Evolutionary conservation across 1,140 invertebrate genomes (phyloP).

Genomic region (Ridgeia piscesae): DNA sequence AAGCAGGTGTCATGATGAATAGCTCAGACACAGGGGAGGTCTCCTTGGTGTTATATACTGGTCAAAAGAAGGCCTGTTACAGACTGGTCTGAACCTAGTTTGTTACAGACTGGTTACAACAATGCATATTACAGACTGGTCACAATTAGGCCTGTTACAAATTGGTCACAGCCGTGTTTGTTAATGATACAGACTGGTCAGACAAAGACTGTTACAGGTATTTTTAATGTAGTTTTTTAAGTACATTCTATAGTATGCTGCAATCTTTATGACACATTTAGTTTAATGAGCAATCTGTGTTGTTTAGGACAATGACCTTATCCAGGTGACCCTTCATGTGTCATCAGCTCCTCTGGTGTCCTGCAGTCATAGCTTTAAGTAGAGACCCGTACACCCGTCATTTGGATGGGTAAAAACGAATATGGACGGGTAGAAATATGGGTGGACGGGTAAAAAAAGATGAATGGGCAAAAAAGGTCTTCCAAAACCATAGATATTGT

Average conservation of each 20-base stretch:
- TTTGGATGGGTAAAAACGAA: too few species aligned
- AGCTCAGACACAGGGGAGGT: background rate
- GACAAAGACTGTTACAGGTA: too few species aligned
- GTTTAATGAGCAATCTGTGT: background rate
- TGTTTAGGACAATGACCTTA: background rate
- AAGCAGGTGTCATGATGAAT: background rate
- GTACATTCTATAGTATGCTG: background rate
- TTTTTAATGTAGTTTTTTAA: background rate
- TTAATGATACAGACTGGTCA: too few species aligned
- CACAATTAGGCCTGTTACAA: too few species aligned
- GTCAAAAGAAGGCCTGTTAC: background rate
- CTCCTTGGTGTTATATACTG: background rate
- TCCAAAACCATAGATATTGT: too few species aligned
- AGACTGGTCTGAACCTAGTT: background rate
- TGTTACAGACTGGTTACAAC: too few species aligned
- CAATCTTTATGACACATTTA: background rate
- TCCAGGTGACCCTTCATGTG: background rate
- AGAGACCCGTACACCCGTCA: too few species aligned
- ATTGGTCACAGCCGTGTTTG: too few species aligned
- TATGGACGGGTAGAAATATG: too few species aligned
- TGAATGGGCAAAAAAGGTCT: too few species aligned
- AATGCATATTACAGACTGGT: too few species aligned
- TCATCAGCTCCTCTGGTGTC: background rate
- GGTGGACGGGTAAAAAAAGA: too few species aligned
- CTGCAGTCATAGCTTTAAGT: background rate